Percentiles rank a stretch among this genome's conserved stretches.
Evolutionary conservation across 2,797 vertebrate genomes (phyloP).

Genomic region (Cynopterus sphinx): DNA sequence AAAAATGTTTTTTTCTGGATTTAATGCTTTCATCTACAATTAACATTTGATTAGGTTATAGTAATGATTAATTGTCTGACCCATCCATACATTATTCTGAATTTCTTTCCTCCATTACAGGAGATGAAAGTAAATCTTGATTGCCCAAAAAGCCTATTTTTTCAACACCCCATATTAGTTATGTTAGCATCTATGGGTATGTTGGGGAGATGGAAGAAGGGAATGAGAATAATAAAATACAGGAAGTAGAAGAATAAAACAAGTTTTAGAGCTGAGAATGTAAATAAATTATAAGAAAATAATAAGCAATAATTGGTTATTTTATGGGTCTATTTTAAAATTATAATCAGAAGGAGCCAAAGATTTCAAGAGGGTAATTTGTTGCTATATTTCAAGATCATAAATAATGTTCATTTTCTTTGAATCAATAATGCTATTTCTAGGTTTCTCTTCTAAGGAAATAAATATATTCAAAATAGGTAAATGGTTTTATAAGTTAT

Average conservation of each 20-base stretch:
- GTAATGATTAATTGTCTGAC: not conserved
- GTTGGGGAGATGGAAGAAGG: not conserved
- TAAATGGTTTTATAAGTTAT: not conserved
- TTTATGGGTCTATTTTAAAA: slow-evolving; percentile 23
- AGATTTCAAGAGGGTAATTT: not conserved
- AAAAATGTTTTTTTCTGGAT: not conserved
- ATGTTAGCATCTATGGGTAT: not conserved
- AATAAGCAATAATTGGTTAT: not conserved
- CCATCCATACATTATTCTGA: not conserved
- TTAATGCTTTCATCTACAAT: not conserved
- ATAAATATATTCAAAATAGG: not conserved
- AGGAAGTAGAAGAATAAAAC: not conserved
- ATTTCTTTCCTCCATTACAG: not conserved
- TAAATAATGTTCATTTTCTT: not conserved
- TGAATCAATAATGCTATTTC: not conserved
- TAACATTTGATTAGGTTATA: not conserved
- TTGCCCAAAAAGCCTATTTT: not conserved
- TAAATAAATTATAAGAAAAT: not conserved
- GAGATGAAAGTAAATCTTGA: not conserved
- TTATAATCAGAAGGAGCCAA: not conserved
- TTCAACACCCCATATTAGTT: not conserved
- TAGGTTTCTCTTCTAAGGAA: not conserved
- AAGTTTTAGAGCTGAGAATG: not conserved
- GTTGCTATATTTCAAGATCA: not conserved
- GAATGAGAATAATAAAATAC: not conserved